Base-by-base conservation (phyloP, 2,113 vertebrate species). In the Eulacestoma nigropectus region DNA sequence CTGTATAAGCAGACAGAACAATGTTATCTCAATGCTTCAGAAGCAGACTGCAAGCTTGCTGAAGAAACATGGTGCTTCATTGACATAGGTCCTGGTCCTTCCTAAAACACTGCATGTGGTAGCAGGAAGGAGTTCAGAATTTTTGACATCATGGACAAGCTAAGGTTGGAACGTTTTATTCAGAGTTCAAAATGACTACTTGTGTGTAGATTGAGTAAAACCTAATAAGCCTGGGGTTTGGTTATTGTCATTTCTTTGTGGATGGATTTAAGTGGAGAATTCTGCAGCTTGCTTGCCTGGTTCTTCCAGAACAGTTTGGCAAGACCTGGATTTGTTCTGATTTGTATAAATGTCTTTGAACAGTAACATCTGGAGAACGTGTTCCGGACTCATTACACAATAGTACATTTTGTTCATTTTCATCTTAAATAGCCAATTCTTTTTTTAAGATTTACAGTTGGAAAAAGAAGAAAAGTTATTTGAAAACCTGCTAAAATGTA, bases 401-500 rank as follows among this genome's bases (percentile, higher is more conserved):
- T 39, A 93, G 94, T 93, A 97, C 90, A 84, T 93, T 90, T 95
- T 93, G 95, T 97, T 95, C 83, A 35, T 95, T 95, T 95, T 96
- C 7, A 35, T 84, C 79, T 86, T 92, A 92, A 96, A 90, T 90
- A 84, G 90, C 73, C 84, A 89, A 35, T 84, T 84, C 37, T 85
- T 91, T 91, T 76, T 52, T 84, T 14, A 69, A 93, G 63, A 93
- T 92, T 86, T 87, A 83, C 49, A 52, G 49, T 77, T 68, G 84
- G 25, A 25, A 62, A 73, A 86, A 64, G 50, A 68, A 64, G n/a
- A 50, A 57, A 76, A n/a, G 42, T 46, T 88, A 75, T 52, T 78
- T 62, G 23, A 80, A 65, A 90, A 33, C 16, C 77, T 80, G 37
- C 16, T 73, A 46, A 15, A 49, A 10, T 76, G 42, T 80, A 62